Conservation (phyloP, 2,888 invertebrate species). For the Anthophora plumipes region DNA sequence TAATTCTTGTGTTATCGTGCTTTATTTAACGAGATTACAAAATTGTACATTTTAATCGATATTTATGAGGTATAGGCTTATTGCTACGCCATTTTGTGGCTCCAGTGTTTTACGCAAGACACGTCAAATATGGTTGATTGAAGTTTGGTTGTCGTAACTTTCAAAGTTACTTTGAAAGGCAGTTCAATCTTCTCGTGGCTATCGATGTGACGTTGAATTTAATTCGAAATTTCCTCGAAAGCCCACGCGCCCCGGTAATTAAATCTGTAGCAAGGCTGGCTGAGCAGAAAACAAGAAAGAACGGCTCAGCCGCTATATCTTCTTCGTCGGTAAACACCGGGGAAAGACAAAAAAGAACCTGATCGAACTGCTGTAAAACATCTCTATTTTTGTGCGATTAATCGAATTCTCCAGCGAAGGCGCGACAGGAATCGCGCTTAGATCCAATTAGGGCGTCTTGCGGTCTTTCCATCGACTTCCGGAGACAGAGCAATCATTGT, state of each 20-base stretch:
- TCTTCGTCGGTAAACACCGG: background rate
- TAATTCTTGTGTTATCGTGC: too few relatives aligned
- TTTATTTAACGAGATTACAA: too few relatives aligned
- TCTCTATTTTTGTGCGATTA: slow-evolving; percentile 29
- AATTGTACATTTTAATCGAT: too few relatives aligned
- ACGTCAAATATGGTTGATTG: background rate
- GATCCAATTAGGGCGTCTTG: slow-evolving; percentile 56
- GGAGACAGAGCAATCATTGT: slow-evolving; percentile 57
- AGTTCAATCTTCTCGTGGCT: slow-evolving; percentile 11
- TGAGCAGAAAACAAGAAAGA: slow-evolving; percentile 5
- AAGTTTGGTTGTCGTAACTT: slow-evolving; percentile 2
- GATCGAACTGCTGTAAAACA: slow-evolving; percentile 21
- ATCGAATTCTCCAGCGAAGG: slow-evolving; percentile 39
- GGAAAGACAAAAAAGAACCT: background rate
- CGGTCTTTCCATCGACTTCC: slow-evolving; percentile 42
- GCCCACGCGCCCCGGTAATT: background rate
- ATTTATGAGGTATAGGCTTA: background rate
- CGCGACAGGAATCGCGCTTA: slow-evolving; percentile 29
- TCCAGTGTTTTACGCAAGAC: background rate
- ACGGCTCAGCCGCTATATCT: background rate
- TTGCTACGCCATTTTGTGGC: too few relatives aligned
- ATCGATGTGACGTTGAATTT: slow-evolving; percentile 7
- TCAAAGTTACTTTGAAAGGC: slow-evolving; percentile 14
- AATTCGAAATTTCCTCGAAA: slow-evolving; percentile 1
- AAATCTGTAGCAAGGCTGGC: slow-evolving; percentile 23